These are phyloP conservation scores for Andricus quercusramuli DNA, from an alignment of 2,888 invertebrate genomes.

Conservation along the genomic window DNA sequence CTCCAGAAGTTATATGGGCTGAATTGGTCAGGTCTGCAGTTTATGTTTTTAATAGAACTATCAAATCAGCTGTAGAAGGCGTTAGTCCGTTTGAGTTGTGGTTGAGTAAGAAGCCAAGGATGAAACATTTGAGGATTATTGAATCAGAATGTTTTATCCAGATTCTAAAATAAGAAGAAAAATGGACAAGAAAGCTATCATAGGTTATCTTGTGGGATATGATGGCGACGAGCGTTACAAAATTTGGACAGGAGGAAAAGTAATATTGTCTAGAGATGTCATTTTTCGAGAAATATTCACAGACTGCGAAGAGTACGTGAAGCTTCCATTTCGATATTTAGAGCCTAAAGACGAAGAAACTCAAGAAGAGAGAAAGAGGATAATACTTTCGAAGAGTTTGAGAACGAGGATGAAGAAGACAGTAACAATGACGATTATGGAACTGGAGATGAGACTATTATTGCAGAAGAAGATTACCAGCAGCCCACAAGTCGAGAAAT, in stretches of 20 bases:
- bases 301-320: conserved; percentile 41
- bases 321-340: conserved; percentile 17
- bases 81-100: conserved; percentile 61
- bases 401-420: too few species aligned
- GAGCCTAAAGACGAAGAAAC: conserved; percentile 19
- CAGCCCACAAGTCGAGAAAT: too few species aligned
- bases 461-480: too few species aligned
- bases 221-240: conserved; percentile 64
- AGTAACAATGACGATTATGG: too few species aligned
- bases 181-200: conserved; percentile 43
- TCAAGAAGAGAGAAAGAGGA: too few species aligned
- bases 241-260: conserved; percentile 55
- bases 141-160: conserved; percentile 41
- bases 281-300: conserved; percentile 56
- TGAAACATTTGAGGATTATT: conserved; percentile 36
- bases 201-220: conserved; percentile 58
- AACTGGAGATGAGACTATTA: too few species aligned
- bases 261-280: conserved; percentile 61
- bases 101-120: conserved; percentile 44
- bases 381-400: too few species aligned
- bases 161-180: conserved; percentile 43
- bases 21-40: conserved; percentile 40
- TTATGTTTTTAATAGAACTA: conserved; percentile 49
- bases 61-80: conserved; percentile 56
- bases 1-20: conserved; percentile 55